Conservation (phyloP, 2,113 vertebrate species). For the Cranoglanis bouderius region DNA sequence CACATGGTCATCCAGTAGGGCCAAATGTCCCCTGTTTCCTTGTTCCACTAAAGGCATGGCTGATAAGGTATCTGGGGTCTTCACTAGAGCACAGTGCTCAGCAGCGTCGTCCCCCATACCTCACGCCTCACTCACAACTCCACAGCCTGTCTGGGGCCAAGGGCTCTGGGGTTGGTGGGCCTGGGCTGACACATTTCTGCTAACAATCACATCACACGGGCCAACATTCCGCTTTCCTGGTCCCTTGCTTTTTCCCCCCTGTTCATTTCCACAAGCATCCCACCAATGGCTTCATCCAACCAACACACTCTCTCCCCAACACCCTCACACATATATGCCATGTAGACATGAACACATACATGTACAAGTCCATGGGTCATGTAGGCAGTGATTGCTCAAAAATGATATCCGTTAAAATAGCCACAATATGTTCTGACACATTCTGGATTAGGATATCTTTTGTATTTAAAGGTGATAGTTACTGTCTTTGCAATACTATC, state of each 20-base stretch:
- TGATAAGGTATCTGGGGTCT: conserved; percentile 80
- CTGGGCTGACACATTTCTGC: conserved; percentile 90
- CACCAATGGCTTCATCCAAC: conserved; percentile 27
- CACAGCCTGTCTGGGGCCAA: conserved; percentile 58
- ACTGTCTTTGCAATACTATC: neutral
- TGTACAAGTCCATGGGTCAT: conserved; percentile 11
- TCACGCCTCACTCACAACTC: conserved; percentile 60
- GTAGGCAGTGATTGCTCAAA: conserved; percentile 20
- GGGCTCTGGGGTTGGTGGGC: conserved; percentile 65
- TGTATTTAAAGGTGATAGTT: neutral
- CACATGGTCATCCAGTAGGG: conserved; percentile 48
- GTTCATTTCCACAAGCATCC: conserved; percentile 48
- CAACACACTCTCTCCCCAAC: neutral
- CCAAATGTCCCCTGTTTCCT: conserved; percentile 60
- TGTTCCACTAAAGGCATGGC: conserved; percentile 68
- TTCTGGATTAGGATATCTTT: neutral
- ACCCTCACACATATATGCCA: conserved; percentile 19
- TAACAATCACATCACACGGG: conserved; percentile 97
- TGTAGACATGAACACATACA: conserved; percentile 12
- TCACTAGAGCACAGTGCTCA: conserved; percentile 60
- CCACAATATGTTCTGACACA: neutral
- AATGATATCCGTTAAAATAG: conserved; percentile 30
- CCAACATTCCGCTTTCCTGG: conserved; percentile 86
- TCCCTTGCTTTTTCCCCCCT: conserved; percentile 61
- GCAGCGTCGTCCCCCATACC: conserved; percentile 55